phyloP scores from a whole-genome alignment of 1,140 invertebrate species.

The Penaeus indicus region DNA sequence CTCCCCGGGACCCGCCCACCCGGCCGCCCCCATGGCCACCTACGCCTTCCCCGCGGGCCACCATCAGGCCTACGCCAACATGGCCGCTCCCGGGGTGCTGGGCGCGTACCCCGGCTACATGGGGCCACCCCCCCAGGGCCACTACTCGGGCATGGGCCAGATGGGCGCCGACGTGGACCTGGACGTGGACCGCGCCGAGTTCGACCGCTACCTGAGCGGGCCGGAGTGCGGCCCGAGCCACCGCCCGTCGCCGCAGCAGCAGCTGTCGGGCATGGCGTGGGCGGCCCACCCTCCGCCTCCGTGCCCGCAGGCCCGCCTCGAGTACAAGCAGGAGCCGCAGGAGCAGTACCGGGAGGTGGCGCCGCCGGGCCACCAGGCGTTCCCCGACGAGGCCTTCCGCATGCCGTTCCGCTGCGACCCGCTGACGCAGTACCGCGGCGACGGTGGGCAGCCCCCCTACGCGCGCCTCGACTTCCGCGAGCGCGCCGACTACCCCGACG shows the following conservation, averaged over 20 bases:
- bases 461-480: slow-evolving; percentile 19
- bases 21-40: slow-evolving; percentile 28
- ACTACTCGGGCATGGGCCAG: slow-evolving; percentile 39
- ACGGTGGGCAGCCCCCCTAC: slow-evolving; percentile 24
- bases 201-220: slow-evolving; percentile 53
- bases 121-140: slow-evolving; percentile 48
- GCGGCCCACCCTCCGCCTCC: slow-evolving; percentile 34
- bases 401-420: slow-evolving; percentile 36
- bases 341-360: slow-evolving; percentile 36
- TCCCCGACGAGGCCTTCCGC: slow-evolving; percentile 39
- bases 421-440: not conserved
- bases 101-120: slow-evolving; percentile 2
- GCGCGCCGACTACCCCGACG: slow-evolving; percentile 4
- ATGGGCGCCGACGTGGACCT: slow-evolving; percentile 50
- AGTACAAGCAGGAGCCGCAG: slow-evolving; percentile 32
- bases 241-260: not conserved
- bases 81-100: slow-evolving; percentile 9
- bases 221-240: slow-evolving; percentile 33
- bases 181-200: slow-evolving; percentile 51
- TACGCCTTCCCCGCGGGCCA: slow-evolving; percentile 47
- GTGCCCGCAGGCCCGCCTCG: slow-evolving; percentile 35
- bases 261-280: not conserved
- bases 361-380: not conserved
- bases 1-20: not conserved
- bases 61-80: slow-evolving; percentile 33